phyloP scores from a whole-genome alignment of 1,140 invertebrate species.

The Philopotamus ludificatus region DNA sequence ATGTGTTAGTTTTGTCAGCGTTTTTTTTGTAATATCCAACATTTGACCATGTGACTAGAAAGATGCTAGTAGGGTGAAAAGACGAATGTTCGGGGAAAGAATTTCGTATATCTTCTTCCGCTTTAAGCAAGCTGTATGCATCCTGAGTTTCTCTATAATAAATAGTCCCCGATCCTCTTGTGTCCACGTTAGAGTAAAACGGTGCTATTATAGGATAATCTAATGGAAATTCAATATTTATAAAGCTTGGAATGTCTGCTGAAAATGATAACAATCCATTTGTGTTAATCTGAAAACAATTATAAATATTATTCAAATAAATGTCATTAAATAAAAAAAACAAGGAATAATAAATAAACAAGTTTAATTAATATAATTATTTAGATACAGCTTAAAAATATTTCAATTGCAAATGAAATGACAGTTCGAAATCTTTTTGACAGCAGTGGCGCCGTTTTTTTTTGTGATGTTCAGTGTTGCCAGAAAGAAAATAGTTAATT shows the following conservation, averaged over 20 bases:
- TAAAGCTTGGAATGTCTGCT: slow-evolving; percentile 78
- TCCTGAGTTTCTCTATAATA: slow-evolving; percentile 77
- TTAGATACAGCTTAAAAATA: no score
- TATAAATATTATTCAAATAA: no score
- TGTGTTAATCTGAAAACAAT: slow-evolving; percentile 84
- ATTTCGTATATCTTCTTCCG: slow-evolving; percentile 65
- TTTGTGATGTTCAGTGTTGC: no score
- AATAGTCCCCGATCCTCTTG: slow-evolving; percentile 68
- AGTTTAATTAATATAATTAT: no score
- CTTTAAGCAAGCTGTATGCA: slow-evolving; percentile 62
- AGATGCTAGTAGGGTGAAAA: slow-evolving; percentile 64
- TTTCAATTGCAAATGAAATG: no score
- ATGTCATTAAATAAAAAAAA: no score
- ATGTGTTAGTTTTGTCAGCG: slow-evolving; percentile 63
- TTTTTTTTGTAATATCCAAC: slow-evolving; percentile 60
- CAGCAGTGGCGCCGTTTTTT: no score
- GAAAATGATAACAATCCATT: slow-evolving; percentile 91
- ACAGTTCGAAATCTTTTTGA: no score
- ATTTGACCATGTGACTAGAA: slow-evolving; percentile 74
- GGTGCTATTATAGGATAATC: slow-evolving; percentile 88
- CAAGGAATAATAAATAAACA: no score
- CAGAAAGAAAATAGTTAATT: no score
- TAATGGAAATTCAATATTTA: slow-evolving; percentile 86
- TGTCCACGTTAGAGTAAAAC: slow-evolving; percentile 90
- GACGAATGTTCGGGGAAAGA: slow-evolving; percentile 67